Base-by-base conservation (phyloP, 2,888 invertebrate species). In the Leistus spinibarbis region DNA sequence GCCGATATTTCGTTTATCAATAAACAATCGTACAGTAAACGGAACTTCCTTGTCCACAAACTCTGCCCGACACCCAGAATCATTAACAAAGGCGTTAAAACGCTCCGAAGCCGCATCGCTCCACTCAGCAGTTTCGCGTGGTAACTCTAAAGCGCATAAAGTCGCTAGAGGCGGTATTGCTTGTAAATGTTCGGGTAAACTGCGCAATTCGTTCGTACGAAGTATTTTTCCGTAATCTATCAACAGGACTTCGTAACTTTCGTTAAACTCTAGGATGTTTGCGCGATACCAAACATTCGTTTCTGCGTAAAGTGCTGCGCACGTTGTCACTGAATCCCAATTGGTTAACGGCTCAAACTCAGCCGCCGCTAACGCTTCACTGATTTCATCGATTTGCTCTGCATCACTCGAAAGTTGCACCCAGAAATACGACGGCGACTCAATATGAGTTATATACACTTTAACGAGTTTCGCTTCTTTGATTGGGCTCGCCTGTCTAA, bases 391-490 rank as follows among this genome's bases (percentile, higher is more conserved):
- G 0, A 92, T 85, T n/a, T 86, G 85, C 0, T 88, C 85, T 0
- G 87, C 80, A 77, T 90, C 88, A 54, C 89, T 88, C 0, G 83
- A 80, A 80, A 89, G 86, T 81, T 92, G 92, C 16, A 93, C 84
- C 89, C 91, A 93, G 84, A 94, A 91, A 77, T 90, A 89, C 19
- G 90, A 90, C 0, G 93, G 91, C 40, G 89, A 88, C 80, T 92
- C 91, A 53, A 90, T 89, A 78, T 92, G 91, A 76, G 90, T 89
- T 24, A 93, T 88, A 78, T 86, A 87, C 0, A 90, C 91, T 16
- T 82, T 80, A 76, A 80, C 81, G 2, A 81, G 83, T 53, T 78
- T 75, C 0, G 85, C 83, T 54, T 60, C 64, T 56, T 66, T 57
- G 13, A 73, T 57, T 17, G 76, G 73, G 16, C 70, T 57, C 17